Percentiles rank a stretch among this genome's conserved stretches.
Evolutionary conservation across 2,797 vertebrate species (phyloP).

Genomic region (Myripristis jacobus): DNA sequence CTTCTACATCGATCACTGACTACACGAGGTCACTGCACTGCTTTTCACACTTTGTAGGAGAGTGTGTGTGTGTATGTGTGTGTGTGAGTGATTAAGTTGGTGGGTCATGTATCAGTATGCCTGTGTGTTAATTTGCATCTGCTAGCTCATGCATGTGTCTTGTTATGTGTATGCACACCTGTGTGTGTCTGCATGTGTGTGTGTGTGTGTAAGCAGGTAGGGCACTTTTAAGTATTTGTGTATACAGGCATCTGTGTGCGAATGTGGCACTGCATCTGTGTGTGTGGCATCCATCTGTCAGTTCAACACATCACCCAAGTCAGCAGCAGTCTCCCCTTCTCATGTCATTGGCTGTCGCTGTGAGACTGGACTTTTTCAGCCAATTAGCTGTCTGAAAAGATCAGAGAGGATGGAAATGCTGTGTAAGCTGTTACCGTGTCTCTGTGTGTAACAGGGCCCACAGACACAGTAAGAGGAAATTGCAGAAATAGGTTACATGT

Average conservation of each 20-base stretch:
- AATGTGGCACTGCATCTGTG: neutral
- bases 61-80: no score
- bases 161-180: neutral
- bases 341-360: slow-evolving; percentile 48
- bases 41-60: slow-evolving; percentile 14
- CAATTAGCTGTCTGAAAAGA: slow-evolving; percentile 55
- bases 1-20: neutral
- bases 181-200: neutral
- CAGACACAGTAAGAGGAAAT: slow-evolving; percentile 1
- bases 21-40: slow-evolving; percentile 36
- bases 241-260: neutral
- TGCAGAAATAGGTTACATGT: slow-evolving; percentile 6
- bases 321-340: slow-evolving; percentile 46
- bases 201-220: no score
- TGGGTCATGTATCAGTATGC: neutral
- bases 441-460: slow-evolving; percentile 48
- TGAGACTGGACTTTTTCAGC: slow-evolving; percentile 54
- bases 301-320: slow-evolving; percentile 30
- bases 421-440: slow-evolving; percentile 31
- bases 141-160: neutral
- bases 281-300: slow-evolving; percentile 31
- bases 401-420: slow-evolving; percentile 18
- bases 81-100: neutral
- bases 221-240: no score
- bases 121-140: neutral